Percentiles rank a stretch among this genome's conserved stretches.
These are phyloP conservation scores for Lytechinus variegatus DNA, from an alignment of 35 echinoderm and acorn worm genomes.

Conservation along the genomic window DNA sequence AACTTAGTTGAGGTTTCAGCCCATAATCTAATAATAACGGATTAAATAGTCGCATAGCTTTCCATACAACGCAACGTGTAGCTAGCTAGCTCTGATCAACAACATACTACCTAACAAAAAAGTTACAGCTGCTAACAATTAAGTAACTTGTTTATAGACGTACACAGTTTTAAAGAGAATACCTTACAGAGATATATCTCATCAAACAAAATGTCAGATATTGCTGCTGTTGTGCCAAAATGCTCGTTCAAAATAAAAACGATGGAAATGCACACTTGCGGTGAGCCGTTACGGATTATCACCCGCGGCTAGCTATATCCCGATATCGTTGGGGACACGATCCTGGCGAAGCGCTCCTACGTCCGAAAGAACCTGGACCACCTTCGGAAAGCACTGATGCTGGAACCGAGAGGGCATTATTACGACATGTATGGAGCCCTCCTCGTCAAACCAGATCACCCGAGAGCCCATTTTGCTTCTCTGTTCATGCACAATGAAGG, in stretches of 20 bases:
- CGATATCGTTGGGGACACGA: constrained; percentile 64
- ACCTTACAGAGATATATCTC: background rate
- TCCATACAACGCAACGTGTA: background rate
- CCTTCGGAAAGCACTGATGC: constrained; percentile 78
- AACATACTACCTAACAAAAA: too few relatives aligned
- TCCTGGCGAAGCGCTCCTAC: constrained; percentile 79
- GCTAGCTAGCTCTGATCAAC: too few relatives aligned
- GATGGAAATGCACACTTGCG: constrained; percentile 97
- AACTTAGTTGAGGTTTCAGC: too few relatives aligned
- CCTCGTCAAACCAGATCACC: constrained; percentile 75
- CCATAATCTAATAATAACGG: too few relatives aligned
- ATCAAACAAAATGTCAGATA: background rate
- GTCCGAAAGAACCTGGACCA: constrained; percentile 77
- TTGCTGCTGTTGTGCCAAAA: background rate
- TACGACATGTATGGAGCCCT: constrained; percentile 89
- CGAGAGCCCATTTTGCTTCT: constrained; percentile 66
- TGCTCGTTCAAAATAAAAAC: constrained; percentile 64
- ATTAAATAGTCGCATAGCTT: background rate
- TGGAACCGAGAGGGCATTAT: constrained; percentile 89
- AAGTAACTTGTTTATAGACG: too few relatives aligned
- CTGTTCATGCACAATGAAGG: constrained; percentile 97
- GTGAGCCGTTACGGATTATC: constrained; percentile 86
- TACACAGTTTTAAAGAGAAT: background rate
- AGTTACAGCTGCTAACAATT: too few relatives aligned
- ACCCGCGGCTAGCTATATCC: constrained; percentile 86